These are phyloP conservation scores for Myiozetetes cayanensis DNA, from an alignment of 2,113 vertebrate genomes.

Conservation along the genomic window DNA sequence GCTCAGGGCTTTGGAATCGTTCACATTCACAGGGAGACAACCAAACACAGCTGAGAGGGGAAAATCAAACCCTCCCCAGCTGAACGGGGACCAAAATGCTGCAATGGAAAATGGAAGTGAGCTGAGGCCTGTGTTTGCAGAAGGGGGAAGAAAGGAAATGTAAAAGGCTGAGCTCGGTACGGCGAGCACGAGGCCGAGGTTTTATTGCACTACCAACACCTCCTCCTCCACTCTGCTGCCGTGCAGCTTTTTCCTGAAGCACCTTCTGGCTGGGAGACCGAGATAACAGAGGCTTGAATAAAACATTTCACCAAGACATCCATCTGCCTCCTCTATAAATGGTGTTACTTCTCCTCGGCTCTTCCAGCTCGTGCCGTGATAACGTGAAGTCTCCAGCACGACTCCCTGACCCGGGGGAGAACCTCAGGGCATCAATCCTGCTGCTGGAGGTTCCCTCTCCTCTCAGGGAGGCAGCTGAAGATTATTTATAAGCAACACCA, in stretches of 20 bases:
- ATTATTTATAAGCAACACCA: neutral
- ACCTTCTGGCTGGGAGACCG: neutral
- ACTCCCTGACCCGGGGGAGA: neutral
- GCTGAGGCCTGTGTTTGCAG: neutral
- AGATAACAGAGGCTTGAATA: neutral
- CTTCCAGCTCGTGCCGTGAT: rapidly evolving
- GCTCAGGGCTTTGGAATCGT: neutral
- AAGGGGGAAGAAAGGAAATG: neutral
- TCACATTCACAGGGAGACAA: neutral
- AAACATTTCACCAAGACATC: neutral
- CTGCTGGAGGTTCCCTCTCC: neutral
- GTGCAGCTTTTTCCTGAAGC: neutral
- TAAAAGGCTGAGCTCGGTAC: neutral
- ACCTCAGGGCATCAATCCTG: neutral
- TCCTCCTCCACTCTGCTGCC: constrained; percentile 7
- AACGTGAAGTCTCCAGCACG: neutral
- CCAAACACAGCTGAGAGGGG: neutral
- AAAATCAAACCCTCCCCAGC: neutral
- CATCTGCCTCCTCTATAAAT: neutral
- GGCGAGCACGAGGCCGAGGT: neutral
- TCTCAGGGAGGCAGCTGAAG: neutral
- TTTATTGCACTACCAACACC: neutral
- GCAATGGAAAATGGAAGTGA: neutral
- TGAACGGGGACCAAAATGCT: neutral
- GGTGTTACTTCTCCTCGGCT: neutral